Evolutionary conservation across 2,888 invertebrate genomes (phyloP), one percentile per base, ranked within the genome.

Genomic region (Thereva unica): DNA sequence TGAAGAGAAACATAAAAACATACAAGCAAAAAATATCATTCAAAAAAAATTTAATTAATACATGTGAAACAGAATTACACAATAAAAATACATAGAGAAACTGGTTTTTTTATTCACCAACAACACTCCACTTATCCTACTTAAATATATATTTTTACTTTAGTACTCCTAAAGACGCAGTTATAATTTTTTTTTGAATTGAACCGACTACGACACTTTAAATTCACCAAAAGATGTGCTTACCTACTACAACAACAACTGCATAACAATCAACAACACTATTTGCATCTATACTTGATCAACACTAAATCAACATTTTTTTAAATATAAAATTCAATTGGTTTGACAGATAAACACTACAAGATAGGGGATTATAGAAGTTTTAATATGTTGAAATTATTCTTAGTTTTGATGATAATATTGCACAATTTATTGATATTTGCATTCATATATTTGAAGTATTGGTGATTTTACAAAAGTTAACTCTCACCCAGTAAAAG

Each of bases 51-150:
- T 23, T 23, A 23, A 23, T 23, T 45, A 38, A 59, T 59, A 59
- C 59, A 59, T 59, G 59, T 59, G 59, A 59, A 59, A 59, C 59
- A 45, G 49, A 37, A 59, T 23, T 9, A 59, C 59, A 59, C 59
- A 59, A 59, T 59, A 59, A 59, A 59, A 40, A 23, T 35, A 59
- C 59, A 59, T 59, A 59, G 59, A 59, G 38, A 59, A 59, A 59
- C 59, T 49, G 4, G 59, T 45, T 59, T 49, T 59, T 59, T 59
- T 59, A 59, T 59, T 59, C 59, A 59, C 59, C 59, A 59, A 57
- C 59, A 59, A 59, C 59, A 59, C 59, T 59, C 59, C 47, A 59
- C 59, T n/a, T 47, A 37, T 42, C 47, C 35, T 23, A 8, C 12
- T 23, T 23, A 23, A 23, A 23, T 23, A 23, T 23, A 23, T 23